Percentiles rank a stretch among this genome's conserved stretches.
These are phyloP conservation scores for Aproaerema taeniolella DNA, from an alignment of 2,888 invertebrate species.

Conservation along the genomic window DNA sequence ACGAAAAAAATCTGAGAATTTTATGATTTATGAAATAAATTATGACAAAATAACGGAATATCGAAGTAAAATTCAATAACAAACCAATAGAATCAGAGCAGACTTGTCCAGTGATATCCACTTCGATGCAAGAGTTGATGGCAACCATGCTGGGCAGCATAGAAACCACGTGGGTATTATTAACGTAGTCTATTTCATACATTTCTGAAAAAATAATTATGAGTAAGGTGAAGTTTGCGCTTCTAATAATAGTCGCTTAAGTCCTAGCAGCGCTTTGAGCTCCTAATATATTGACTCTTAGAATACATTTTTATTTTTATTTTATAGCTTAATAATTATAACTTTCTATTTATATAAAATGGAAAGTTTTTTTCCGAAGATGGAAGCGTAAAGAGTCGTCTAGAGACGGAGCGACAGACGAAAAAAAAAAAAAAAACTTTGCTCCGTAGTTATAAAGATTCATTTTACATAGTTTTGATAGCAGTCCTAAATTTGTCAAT, in stretches of 20 bases:
- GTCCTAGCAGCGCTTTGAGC: not conserved
- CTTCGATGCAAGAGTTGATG: slow-evolving; percentile 97
- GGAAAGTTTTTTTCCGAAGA: not conserved
- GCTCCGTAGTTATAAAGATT: too few species aligned
- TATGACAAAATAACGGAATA: too few species aligned
- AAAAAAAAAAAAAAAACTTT: too few species aligned
- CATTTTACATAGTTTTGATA: too few species aligned
- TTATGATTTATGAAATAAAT: too few species aligned
- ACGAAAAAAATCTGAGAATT: too few species aligned
- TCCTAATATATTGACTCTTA: not conserved
- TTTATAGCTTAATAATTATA: not conserved
- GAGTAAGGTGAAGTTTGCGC: not conserved
- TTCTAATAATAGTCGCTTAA: too few species aligned
- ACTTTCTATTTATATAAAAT: not conserved
- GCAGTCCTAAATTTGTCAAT: too few species aligned
- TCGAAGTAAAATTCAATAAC: too few species aligned
- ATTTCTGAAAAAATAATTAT: slow-evolving; percentile 80
- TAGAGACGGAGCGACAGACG: too few species aligned
- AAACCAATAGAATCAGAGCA: slow-evolving; percentile 95
- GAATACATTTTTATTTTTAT: not conserved
- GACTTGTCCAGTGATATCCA: slow-evolving; percentile 95
- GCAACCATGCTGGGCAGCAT: slow-evolving; percentile 95
- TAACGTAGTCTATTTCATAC: slow-evolving; percentile 92
- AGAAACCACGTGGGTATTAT: slow-evolving; percentile 88
- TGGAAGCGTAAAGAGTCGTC: too few species aligned